Base-by-base conservation (phyloP, 2,113 vertebrate genomes). In the Nicator chloris region DNA sequence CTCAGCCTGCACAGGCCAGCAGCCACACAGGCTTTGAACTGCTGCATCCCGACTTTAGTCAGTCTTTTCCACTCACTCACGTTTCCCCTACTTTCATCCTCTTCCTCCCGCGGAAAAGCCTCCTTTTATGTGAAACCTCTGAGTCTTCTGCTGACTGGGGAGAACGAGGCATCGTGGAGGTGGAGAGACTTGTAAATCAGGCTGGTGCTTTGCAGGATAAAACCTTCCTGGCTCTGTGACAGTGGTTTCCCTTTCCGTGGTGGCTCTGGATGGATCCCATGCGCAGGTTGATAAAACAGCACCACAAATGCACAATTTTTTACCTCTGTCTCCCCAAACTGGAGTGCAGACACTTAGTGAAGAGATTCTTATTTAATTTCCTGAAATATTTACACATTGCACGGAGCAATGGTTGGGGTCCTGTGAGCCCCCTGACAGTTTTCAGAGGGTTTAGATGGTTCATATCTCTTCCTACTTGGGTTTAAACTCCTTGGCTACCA, bases 111-210 rank as follows among this genome's bases (percentile, higher is more conserved):
- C 11, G 11, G 22, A 70, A 47, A 79, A 2, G 3, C n/a, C 14
- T 14, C 50, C 8, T 95, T 83, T 73, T 28, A 53, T 33, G 39
- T 30, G 53, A 80, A 59, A 69, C 22, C 40, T 61, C 20, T 0
- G 10, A 5, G 12, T 68, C 66, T 92, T 73, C 80, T 92, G 92
- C 83, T 71, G 66, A 23, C n/a, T 53, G 24, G 65, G 70, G n/a
- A 86, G 89, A 90, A 72, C 11, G 96, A 92, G 51, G 66, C 42
- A 24, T 92, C 82, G 30, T 50, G 75, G 24, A 51, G 84, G 54
- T 27, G 90, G 65, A 94, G 80, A 61, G 53, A 23, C 82, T 91
- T 95, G 85, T 49, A 72, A 79, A 94, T 33, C 4, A 35, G 64
- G 88, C 61, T 89, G 78, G 57, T 92, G 15, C 40, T 68, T 69